phyloP scores from a whole-genome alignment of 2,113 vertebrate species.

The Epinephelus lanceolatus region DNA sequence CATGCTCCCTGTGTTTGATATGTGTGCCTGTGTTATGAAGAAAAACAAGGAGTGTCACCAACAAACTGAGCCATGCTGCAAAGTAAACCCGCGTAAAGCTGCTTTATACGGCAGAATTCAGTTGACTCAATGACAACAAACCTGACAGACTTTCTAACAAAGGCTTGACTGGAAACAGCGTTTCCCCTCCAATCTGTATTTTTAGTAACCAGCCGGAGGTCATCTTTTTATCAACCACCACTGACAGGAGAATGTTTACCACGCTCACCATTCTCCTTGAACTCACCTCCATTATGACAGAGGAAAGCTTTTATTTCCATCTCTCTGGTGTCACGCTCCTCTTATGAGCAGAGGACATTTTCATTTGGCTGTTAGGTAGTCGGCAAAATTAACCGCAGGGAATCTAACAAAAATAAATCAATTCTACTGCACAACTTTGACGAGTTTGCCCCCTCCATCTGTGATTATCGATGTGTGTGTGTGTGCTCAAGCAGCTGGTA shows the following conservation, averaged over 20 bases:
- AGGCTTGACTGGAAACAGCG: neutral
- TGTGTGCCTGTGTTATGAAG: neutral
- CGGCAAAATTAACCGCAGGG: too few relatives aligned
- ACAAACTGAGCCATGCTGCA: neutral
- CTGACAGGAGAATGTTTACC: conserved; percentile 1
- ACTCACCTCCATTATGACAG: neutral
- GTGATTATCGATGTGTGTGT: conserved; percentile 17
- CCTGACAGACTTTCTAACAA: neutral
- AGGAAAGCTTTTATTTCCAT: conserved; percentile 6
- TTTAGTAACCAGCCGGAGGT: neutral
- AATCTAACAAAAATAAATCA: conserved; percentile 30
- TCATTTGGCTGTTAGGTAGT: conserved; percentile 9
- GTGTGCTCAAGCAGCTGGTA: conserved; percentile 11
- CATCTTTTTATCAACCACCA: conserved; percentile 3
- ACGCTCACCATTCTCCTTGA: conserved; percentile 4
- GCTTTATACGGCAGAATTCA: neutral
- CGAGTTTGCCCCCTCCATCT: conserved; percentile 16
- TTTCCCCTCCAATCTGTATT: conserved; percentile 4
- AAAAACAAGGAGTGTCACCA: too few relatives aligned
- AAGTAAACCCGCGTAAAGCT: neutral
- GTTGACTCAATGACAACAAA: neutral
- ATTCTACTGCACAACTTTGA: conserved; percentile 11
- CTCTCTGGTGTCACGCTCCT: neutral
- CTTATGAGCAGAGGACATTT: conserved; percentile 12
- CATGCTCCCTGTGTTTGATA: neutral